Conservation (phyloP, 2,888 invertebrate species). For the Scaptomyza caliginosa region DNA sequence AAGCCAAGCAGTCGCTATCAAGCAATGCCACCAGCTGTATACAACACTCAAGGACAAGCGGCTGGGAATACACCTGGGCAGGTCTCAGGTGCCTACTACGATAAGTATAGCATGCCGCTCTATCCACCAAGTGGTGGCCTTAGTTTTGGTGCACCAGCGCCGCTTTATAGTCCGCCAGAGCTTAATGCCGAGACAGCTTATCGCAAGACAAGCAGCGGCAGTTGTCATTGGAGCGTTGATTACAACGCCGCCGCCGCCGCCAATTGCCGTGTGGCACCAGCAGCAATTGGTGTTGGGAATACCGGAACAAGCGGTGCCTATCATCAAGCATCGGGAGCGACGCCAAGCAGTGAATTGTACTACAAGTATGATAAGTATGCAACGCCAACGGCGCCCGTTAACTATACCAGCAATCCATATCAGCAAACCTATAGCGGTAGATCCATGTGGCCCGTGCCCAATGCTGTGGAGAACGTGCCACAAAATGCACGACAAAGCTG, state of each 20-base stretch:
- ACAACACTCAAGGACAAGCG: constrained; percentile 15
- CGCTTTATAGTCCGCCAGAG: constrained; percentile 65
- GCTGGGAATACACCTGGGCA: constrained; percentile 1
- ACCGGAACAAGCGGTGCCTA: constrained; percentile 26
- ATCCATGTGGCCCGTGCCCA: constrained; percentile 60
- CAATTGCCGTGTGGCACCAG: constrained; percentile 52
- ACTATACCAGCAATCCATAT: constrained; percentile 55
- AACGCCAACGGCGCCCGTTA: constrained; percentile 16
- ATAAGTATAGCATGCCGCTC: constrained; percentile 73
- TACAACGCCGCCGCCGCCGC: constrained; percentile 47
- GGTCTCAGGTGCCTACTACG: constrained; percentile 54
- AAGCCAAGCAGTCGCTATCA: constrained; percentile 70
- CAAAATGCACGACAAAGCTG: constrained; percentile 69
- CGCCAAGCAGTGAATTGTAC: constrained; percentile 39
- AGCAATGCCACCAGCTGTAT: constrained; percentile 17
- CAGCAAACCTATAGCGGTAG: constrained; percentile 52
- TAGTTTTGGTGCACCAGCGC: constrained; percentile 41
- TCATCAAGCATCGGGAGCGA: constrained; percentile 38
- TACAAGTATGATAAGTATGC: constrained; percentile 78
- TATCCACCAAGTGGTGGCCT: constrained; percentile 49
- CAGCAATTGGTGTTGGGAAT: constrained; percentile 18
- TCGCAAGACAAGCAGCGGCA: constrained; percentile 58
- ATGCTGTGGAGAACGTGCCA: constrained; percentile 29
- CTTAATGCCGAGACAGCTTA: constrained; percentile 49
- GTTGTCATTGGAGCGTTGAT: constrained; percentile 75